These are phyloP conservation scores for Coregonus suidteri DNA, from an alignment of 2,797 vertebrate genomes.

Conservation along the genomic window DNA sequence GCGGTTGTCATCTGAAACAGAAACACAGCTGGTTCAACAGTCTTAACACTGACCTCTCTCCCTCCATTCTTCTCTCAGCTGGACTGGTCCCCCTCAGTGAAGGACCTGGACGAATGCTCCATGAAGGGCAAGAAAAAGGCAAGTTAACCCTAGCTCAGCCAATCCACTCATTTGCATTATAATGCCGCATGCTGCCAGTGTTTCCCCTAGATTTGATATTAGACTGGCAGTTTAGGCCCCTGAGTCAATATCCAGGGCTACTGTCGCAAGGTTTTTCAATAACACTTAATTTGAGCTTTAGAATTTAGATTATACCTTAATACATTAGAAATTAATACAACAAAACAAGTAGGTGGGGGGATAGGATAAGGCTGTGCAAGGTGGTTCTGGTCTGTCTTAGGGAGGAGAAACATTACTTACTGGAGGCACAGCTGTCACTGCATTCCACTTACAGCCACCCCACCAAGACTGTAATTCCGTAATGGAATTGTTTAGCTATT, in stretches of 20 bases:
- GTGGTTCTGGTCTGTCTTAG: background rate
- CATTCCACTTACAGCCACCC: background rate
- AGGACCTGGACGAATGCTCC: slow-evolving; percentile 69
- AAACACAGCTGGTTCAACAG: slow-evolving; percentile 5
- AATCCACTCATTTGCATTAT: background rate
- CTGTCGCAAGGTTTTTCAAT: background rate
- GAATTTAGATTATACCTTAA: background rate
- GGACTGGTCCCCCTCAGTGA: slow-evolving; percentile 73
- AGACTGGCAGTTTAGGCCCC: background rate
- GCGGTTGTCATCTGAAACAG: background rate
- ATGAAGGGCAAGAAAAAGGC: slow-evolving; percentile 79
- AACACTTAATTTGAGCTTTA: background rate
- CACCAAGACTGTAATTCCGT: background rate
- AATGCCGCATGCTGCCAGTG: background rate
- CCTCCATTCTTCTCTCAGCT: slow-evolving; percentile 50
- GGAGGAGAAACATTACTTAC: background rate
- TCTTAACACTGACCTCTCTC: slow-evolving; percentile 1
- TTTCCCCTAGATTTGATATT: background rate
- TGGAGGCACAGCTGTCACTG: background rate
- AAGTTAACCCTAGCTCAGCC: slow-evolving; percentile 3
- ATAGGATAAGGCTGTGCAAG: background rate
- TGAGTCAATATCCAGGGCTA: background rate
- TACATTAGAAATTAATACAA: too few relatives aligned
- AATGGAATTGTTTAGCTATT: background rate
- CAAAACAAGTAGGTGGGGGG: background rate